These are phyloP conservation scores for Mormoops blainvillei DNA, from an alignment of 2,113 vertebrate genomes.

Conservation along the genomic window DNA sequence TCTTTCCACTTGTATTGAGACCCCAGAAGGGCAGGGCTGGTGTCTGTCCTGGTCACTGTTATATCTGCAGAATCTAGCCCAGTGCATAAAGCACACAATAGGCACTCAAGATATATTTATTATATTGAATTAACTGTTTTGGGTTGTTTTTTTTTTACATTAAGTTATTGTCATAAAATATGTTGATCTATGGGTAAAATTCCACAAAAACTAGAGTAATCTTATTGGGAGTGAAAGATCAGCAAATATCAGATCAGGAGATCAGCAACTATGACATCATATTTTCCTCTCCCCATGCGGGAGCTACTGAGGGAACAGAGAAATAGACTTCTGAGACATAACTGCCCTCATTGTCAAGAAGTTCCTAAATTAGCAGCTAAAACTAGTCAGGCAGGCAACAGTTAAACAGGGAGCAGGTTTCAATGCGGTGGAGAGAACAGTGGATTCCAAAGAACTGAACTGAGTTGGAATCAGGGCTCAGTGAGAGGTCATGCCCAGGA, in stretches of 20 bases:
- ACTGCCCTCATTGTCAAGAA: neutral
- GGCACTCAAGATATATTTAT: neutral
- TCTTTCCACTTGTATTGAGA: neutral
- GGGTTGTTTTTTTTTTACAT: neutral
- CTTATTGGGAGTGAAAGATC: neutral
- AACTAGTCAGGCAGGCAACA: neutral
- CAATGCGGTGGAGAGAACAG: neutral
- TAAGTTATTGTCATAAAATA: neutral
- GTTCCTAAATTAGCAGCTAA: neutral
- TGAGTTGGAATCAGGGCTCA: neutral
- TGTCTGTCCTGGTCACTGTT: neutral
- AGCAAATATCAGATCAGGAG: neutral
- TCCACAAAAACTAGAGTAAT: neutral
- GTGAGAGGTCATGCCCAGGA: neutral
- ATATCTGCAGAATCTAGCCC: neutral
- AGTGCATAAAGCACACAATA: neutral
- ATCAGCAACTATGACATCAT: neutral
- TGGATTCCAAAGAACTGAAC: neutral
- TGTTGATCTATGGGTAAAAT: neutral
- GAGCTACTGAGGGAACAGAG: neutral
- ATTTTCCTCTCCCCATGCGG: neutral
- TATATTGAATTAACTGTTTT: neutral
- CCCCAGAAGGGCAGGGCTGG: neutral
- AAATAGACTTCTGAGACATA: neutral
- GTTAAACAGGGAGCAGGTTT: neutral